Evolutionary conservation across 2,888 invertebrate species (phyloP), one percentile per base, ranked within the genome.

Genomic region (Laspeyria flexula): DNA sequence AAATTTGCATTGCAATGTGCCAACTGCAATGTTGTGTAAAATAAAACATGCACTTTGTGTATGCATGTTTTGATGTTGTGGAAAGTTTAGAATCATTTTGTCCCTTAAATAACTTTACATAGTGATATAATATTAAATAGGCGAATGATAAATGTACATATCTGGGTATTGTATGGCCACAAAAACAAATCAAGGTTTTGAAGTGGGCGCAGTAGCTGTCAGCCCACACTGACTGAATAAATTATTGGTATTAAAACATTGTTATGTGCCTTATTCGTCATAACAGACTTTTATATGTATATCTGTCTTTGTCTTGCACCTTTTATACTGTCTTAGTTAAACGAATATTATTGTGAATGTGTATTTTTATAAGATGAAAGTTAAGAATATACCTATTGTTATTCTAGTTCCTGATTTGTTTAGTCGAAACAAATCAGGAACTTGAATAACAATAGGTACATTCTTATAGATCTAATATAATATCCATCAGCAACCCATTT

Each of bases 181-280:
- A 53, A 75, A 75, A 71, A 75, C 70, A 76, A 79, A 79, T 83
- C 90, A 90, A 90, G 90, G 90, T 77, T n/a, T 81, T 83, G 71
- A 74, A 68, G 91, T 92, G 90, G 91, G 91, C 81, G 90, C 84
- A 66, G 81, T 70, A 76, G 76, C 71, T 77, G 66, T 60, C 90
- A 76, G 75, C 91, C 91, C 90, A 91, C 91, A 90, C 89, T 77
- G 46, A 54, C 66, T 80, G 90, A 89, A 91, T 92, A 90, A 86
- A 88, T 91, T 89, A 90, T 87, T 86, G 75, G 62, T 71, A 77
- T 83, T 84, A 79, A 85, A 86, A 88, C 88, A 88, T 85, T 88
- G 88, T 87, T 81, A 79, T 81, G 81, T 78, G 75, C 83, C 82
- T 75, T 82, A 83, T 79, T 71, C 81, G 85, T 81, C 81, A 81